Evolutionary conservation across 2,888 invertebrate genomes (phyloP), one percentile per base, ranked within the genome.

Genomic region (Peribatodes rhomboidaria): DNA sequence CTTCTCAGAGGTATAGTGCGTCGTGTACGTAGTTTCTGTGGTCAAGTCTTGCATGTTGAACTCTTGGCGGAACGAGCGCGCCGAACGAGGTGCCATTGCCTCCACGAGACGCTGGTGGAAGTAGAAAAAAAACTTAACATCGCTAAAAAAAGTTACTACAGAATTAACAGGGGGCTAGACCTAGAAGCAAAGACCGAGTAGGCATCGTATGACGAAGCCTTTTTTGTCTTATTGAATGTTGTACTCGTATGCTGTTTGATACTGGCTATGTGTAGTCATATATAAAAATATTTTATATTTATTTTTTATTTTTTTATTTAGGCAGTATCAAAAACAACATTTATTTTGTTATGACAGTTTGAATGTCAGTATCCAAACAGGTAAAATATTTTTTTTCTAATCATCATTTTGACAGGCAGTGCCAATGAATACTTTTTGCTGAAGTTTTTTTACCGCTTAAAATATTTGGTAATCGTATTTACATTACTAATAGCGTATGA

Each of bases 1-100:
- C 96, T 93, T 93, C 74, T 93, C 92, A 56, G 92, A 82, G 63
- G 92, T 95, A 86, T 95, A 95, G 75, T 95, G 95, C 11, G 95
- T 94, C 6, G 95, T 95, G 59, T 95, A 95, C 54, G 95, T 95
- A 62, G 95, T 95, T 79, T 96, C 96, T 64, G 95, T 94, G 73
- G 95, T 94, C 86, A 96, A 94, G 84, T 95, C 95, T 73, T 95
- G 95, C 90, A 96, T 95, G 87, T 96, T 96, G 90, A 97, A 96
- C 88, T 97, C 97, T 68, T 97, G 96, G 76, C 97, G 95, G 95
- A 97, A 97, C 65, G 97, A 97, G 76, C 95, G 94, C 75, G 96
- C 95, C 66, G 96, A 95, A 74, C 95, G 95, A 75, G 96, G 95
- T 79, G 95, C 95, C 95, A 95, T 94, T 76, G 95, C 94, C 84